Conservation (phyloP, 2,888 invertebrate genomes). For the Lordiphosa fenestrarum region DNA sequence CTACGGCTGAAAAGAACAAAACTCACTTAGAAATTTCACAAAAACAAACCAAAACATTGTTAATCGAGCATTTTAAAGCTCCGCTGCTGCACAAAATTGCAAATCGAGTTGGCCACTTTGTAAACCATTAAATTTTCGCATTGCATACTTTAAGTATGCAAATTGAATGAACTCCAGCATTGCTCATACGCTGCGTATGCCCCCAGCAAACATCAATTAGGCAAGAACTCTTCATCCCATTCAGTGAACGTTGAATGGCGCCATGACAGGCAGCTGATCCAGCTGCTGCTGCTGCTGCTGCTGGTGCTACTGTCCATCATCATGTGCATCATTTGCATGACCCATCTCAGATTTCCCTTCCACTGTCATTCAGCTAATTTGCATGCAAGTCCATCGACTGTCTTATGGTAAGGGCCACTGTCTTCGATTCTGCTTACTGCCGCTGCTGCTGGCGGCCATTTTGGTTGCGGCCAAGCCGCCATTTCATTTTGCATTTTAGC, state of each 20-base stretch:
- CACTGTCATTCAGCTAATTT: slow-evolving; percentile 15
- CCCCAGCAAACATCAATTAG: slow-evolving; percentile 37
- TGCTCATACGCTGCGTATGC: slow-evolving; percentile 32
- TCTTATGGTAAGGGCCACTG: slow-evolving; percentile 1
- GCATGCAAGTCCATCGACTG: slow-evolving; percentile 14
- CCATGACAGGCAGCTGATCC: neutral
- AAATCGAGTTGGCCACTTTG: too few relatives aligned
- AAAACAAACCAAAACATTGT: too few relatives aligned
- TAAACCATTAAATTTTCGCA: too few relatives aligned
- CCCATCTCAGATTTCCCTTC: slow-evolving; percentile 3
- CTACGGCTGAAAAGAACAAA: too few relatives aligned
- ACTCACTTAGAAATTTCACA: too few relatives aligned
- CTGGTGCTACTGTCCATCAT: neutral
- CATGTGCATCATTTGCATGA: slow-evolving; percentile 13
- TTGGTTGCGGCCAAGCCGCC: slow-evolving; percentile 10
- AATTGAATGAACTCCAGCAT: slow-evolving; percentile 1
- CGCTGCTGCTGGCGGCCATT: slow-evolving; percentile 5
- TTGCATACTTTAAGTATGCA: too few relatives aligned
- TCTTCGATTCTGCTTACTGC: slow-evolving; percentile 10
- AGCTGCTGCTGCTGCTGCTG: slow-evolving; percentile 2
- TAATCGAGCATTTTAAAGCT: too few relatives aligned
- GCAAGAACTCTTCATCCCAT: slow-evolving; percentile 25
- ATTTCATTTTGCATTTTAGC: slow-evolving; percentile 43
- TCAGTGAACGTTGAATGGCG: slow-evolving; percentile 1
- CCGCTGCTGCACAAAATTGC: too few relatives aligned